Evolutionary conservation across 2,113 vertebrate species (phyloP).

Genomic region (Rhinolophus ferrumequinum): DNA sequence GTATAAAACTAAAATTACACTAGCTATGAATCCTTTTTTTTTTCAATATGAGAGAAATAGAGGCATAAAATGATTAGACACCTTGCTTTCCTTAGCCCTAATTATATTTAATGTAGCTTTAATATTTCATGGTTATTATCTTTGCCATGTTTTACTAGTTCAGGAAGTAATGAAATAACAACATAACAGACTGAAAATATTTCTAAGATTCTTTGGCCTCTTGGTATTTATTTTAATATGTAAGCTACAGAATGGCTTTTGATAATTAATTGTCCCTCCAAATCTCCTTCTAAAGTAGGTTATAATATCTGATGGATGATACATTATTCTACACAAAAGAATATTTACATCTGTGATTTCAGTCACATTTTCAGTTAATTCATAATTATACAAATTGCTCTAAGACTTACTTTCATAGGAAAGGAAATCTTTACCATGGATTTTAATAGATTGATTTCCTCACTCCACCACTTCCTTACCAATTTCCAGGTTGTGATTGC

Average conservation of each 20-base stretch:
- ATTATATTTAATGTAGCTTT: neutral
- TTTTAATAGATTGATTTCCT: neutral
- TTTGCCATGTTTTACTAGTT: neutral
- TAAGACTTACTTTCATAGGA: slow-evolving; percentile 33
- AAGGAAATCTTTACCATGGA: neutral
- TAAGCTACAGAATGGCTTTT: slow-evolving; percentile 44
- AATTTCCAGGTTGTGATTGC: neutral
- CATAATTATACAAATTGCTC: neutral
- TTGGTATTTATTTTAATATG: neutral
- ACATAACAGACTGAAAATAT: neutral
- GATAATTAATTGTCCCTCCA: slow-evolving; percentile 64
- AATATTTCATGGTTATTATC: neutral
- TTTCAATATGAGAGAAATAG: neutral
- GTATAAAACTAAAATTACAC: neutral
- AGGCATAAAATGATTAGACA: neutral
- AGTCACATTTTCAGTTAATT: slow-evolving; percentile 60
- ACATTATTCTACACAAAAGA: slow-evolving; percentile 47
- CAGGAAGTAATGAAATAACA: slow-evolving; percentile 14
- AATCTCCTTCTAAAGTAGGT: slow-evolving; percentile 65
- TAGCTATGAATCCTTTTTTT: neutral
- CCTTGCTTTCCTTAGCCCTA: neutral
- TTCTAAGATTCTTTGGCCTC: slow-evolving; percentile 47
- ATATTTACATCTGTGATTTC: neutral
- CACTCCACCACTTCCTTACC: neutral
- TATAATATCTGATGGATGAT: slow-evolving; percentile 60